These are phyloP conservation scores for Cebus imitator DNA, from an alignment of 2,113 vertebrate species.

Conservation along the genomic window DNA sequence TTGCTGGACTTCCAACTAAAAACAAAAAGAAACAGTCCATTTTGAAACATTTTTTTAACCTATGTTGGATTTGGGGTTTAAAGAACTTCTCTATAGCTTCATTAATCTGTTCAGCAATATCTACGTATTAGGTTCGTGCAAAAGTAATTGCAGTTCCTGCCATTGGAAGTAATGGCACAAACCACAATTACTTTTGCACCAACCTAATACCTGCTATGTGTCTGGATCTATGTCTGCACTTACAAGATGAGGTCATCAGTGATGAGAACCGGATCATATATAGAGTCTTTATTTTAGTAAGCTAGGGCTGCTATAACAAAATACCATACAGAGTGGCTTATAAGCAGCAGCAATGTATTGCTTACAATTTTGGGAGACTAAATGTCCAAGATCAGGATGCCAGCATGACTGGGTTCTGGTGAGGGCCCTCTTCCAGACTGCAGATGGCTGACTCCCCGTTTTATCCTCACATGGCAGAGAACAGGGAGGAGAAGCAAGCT, in stretches of 20 bases:
- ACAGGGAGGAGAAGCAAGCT: not conserved
- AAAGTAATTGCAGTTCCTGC: too few species aligned
- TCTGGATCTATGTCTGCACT: not conserved
- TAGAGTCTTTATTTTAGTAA: not conserved
- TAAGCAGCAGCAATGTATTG: not conserved
- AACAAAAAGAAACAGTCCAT: not conserved
- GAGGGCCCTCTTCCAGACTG: not conserved
- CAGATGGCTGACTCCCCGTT: not conserved
- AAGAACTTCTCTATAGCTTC: not conserved
- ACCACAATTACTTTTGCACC: too few species aligned
- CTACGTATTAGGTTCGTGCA: not conserved
- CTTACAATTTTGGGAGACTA: not conserved
- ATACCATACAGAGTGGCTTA: not conserved
- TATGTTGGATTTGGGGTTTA: not conserved
- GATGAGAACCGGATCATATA: not conserved
- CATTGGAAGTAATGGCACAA: too few species aligned
- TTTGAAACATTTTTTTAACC: constrained; percentile 18
- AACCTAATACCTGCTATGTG: not conserved
- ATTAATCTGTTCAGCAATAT: constrained; percentile 7
- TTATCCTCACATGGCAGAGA: not conserved
- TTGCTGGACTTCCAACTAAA: not conserved
- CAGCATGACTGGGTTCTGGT: not conserved
- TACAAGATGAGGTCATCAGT: not conserved
- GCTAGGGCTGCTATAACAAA: not conserved
- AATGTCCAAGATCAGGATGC: not conserved